Conservation (phyloP, 2,888 invertebrate species). For the Tridacna gigas region DNA sequence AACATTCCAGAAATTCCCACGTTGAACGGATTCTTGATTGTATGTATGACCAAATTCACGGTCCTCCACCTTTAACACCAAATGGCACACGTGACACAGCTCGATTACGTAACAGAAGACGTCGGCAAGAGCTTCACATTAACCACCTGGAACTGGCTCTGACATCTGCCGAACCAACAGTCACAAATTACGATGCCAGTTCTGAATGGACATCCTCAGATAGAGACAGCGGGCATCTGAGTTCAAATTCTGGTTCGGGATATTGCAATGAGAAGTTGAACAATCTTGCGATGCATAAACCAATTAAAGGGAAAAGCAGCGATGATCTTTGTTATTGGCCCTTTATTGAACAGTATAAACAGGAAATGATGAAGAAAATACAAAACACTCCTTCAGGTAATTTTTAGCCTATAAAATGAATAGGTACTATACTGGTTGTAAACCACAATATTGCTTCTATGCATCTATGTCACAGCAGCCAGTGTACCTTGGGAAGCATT, state of each 20-base stretch:
- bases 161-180: not conserved
- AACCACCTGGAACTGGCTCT: not conserved
- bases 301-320: not conserved
- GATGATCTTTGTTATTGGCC: conserved; percentile 51
- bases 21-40: conserved; percentile 50
- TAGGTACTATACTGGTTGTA: too few relatives aligned
- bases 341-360: conserved; percentile 44
- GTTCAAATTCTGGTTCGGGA: conserved; percentile 17
- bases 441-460: too few relatives aligned
- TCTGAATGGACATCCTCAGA: conserved; percentile 47
- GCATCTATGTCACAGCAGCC: too few relatives aligned
- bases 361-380: conserved; percentile 41
- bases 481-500: too few relatives aligned
- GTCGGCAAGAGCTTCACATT: conserved; percentile 29
- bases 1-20: conserved; percentile 21
- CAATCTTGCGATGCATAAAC: not conserved
- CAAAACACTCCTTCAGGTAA: conserved; percentile 38
- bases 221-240: conserved; percentile 22
- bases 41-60: conserved; percentile 64
- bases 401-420: not conserved
- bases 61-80: conserved; percentile 53
- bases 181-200: conserved; percentile 50
- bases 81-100: conserved; percentile 59
- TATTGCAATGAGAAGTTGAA: not conserved
- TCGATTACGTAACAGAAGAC: conserved; percentile 52